Evolutionary conservation across 2,888 invertebrate genomes (phyloP), one percentile per base, ranked within the genome.

Genomic region (Drosophila bunnanda): DNA sequence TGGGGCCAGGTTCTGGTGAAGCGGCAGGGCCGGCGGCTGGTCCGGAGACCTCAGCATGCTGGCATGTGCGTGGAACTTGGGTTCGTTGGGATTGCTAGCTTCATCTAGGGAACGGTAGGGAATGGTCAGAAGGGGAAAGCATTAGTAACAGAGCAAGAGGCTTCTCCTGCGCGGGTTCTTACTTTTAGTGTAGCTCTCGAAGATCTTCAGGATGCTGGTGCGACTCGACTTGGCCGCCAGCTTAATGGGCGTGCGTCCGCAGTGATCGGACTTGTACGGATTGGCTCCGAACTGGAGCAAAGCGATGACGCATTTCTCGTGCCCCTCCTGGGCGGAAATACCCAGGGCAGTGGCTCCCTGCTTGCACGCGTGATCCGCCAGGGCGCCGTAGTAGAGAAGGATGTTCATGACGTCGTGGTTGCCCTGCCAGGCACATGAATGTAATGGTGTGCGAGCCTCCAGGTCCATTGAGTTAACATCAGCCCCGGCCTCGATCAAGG

Each of bases 401-500:
- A 97, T 93, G 67, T 96, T 94, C 77, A 98, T 97, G 43, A 97
- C 97, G 54, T 95, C 94, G 41, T 95, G 94, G 88, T 98, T 97
- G 0, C 98, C 98, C 90, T 98, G 97, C 98, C 98, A 98, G 57
- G 98, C 97, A 17, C 98, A 98, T 38, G 98, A 98, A 93, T 98
- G 98, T 75, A 98, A 93, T 0, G 98, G 97, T 0, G 98, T 98
- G 68, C 98, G 94, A 76, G 95, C 95, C 92, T 98, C 97, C 75
- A 96, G 94, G 93, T 98, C 98, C 75, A 96, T 95, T 0, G 97
- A 97, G 91, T 98, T 97, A 1, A 98, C 97, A 83, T 95, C 94
- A 3, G 98, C 98, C 58, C 87, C 85, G 0, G 82, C 76, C 46
- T 82, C 82, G 54, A 98, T 94, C 30, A 98, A 93, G 34, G 98